phyloP scores from a whole-genome alignment of 2,797 vertebrate genomes.

The Mormyrops boulengeri region DNA sequence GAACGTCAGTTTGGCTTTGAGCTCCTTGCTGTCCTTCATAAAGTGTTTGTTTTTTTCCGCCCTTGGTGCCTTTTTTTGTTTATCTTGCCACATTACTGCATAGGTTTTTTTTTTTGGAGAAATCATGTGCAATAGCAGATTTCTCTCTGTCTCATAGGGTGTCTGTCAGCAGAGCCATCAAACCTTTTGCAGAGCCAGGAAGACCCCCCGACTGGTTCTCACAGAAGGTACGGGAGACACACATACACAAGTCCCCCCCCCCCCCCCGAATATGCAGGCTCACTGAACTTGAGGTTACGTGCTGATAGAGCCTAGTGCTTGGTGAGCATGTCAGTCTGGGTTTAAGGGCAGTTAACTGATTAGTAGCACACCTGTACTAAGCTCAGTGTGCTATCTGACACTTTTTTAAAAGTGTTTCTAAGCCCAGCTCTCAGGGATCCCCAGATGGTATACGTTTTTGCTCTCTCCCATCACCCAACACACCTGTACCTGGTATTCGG shows the following conservation, averaged over 20 bases:
- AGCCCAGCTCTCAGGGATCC: background rate
- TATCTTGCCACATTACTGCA: background rate
- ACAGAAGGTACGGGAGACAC: constrained; percentile 60
- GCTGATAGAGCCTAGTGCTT: background rate
- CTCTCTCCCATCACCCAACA: background rate
- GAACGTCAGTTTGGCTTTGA: background rate
- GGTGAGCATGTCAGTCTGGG: background rate
- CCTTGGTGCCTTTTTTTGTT: background rate
- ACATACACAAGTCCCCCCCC: background rate
- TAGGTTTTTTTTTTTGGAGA: background rate
- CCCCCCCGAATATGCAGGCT: background rate
- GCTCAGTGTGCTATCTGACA: background rate
- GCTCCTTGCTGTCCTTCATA: background rate
- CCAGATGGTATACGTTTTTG: background rate
- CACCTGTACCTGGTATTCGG: background rate
- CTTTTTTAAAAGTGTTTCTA: background rate
- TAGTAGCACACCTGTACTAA: background rate
- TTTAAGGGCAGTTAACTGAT: background rate
- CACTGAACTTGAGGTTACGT: background rate
- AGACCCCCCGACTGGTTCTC: constrained; percentile 77
- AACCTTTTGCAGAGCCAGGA: constrained; percentile 73
- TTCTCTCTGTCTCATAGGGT: constrained; percentile 65
- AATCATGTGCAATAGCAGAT: background rate
- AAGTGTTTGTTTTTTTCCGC: background rate
- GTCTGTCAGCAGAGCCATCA: constrained; percentile 73